These are phyloP conservation scores for Halcyon senegalensis DNA, from an alignment of 2,113 vertebrate species.

Conservation along the genomic window DNA sequence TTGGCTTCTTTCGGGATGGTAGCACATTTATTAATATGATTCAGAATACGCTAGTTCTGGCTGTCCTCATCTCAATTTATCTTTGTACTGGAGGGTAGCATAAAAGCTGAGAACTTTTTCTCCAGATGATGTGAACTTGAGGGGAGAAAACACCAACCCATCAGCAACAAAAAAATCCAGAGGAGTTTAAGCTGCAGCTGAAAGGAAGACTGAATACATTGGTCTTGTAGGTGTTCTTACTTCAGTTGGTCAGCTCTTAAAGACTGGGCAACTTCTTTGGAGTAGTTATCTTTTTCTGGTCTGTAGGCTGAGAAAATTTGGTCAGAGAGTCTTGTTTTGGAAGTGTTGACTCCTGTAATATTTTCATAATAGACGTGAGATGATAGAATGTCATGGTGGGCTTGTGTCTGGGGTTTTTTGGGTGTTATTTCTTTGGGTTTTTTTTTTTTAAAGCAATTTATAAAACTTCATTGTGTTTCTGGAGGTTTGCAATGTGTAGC, in stretches of 20 bases:
- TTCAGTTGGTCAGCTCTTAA: not conserved
- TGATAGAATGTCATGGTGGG: not conserved
- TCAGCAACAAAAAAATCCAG: not conserved
- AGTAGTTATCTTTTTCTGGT: not conserved
- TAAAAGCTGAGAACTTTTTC: not conserved
- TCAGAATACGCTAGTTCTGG: not conserved
- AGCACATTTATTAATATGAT: rapidly evolving
- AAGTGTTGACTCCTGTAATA: not conserved
- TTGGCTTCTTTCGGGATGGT: not conserved
- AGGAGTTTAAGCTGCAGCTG: not conserved
- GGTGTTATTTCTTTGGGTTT: not conserved
- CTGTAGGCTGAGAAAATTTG: not conserved
- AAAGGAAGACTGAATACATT: not conserved
- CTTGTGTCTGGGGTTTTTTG: not conserved
- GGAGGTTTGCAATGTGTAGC: not conserved
- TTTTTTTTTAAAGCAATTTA: not conserved
- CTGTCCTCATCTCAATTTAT: not conserved
- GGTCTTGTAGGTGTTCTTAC: not conserved
- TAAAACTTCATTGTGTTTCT: not conserved
- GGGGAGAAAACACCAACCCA: not conserved
- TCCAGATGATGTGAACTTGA: not conserved
- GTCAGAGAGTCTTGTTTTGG: not conserved
- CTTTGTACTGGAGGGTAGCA: not conserved
- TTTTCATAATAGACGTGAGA: not conserved
- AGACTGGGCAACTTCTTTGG: not conserved